phyloP scores from a whole-genome alignment of 2,113 vertebrate genomes.

The Takifugu flavidus region DNA sequence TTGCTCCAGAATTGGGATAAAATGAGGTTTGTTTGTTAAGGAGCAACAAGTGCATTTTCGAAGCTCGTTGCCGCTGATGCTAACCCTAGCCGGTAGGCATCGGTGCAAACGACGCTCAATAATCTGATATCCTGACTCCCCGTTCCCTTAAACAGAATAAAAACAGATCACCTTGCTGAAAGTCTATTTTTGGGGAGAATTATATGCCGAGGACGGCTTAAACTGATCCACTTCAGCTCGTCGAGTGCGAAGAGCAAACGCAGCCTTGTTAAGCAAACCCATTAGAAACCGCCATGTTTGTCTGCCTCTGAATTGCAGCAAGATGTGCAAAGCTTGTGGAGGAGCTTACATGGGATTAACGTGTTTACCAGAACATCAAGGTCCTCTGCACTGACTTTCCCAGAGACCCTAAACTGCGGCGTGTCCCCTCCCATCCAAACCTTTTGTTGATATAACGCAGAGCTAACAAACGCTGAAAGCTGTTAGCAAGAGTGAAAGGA shows the following conservation, averaged over 20 bases:
- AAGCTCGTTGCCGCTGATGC: slow-evolving; percentile 1
- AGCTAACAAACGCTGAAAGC: slow-evolving; percentile 55
- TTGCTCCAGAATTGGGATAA: slow-evolving; percentile 33
- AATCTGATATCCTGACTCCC: slow-evolving; percentile 12
- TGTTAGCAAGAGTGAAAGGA: slow-evolving; percentile 41
- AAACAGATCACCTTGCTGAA: slow-evolving; percentile 16
- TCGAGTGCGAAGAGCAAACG: slow-evolving; percentile 53
- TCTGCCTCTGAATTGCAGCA: slow-evolving; percentile 47
- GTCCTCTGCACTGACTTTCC: slow-evolving; percentile 50
- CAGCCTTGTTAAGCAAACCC: slow-evolving; percentile 64
- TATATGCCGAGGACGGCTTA: slow-evolving; percentile 46
- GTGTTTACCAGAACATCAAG: slow-evolving; percentile 70
- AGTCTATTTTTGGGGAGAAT: slow-evolving; percentile 36
- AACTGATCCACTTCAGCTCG: slow-evolving; percentile 50
- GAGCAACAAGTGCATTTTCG: too few species aligned
- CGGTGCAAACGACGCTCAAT: slow-evolving; percentile 1
- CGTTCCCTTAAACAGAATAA: slow-evolving; percentile 24
- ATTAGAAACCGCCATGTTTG: slow-evolving; percentile 64
- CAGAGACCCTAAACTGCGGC: slow-evolving; percentile 36
- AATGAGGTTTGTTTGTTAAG: too few species aligned
- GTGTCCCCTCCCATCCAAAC: slow-evolving; percentile 13
- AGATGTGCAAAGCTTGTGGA: slow-evolving; percentile 47
- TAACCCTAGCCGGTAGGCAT: slow-evolving; percentile 6
- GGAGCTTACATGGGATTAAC: slow-evolving; percentile 68
- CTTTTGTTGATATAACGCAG: slow-evolving; percentile 49